Evolutionary conservation across 2,888 invertebrate species (phyloP).

Genomic region (Pimpla rufipes): DNA sequence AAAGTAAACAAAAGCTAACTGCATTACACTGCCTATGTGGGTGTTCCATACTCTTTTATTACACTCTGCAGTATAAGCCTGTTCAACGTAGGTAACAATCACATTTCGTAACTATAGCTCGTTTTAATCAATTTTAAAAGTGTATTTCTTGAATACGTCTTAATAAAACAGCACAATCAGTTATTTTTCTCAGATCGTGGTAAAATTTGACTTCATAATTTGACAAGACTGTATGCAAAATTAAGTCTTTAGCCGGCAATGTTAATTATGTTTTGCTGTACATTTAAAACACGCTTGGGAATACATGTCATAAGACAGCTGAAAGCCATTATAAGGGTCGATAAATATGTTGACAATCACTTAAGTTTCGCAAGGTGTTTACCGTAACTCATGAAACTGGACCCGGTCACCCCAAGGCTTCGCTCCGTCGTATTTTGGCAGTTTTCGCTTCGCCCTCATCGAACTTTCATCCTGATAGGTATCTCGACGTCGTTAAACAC

Average conservation of each 20-base stretch:
- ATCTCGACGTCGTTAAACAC: neutral
- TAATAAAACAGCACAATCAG: too few relatives aligned
- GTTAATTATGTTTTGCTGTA: neutral
- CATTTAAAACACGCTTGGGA: neutral
- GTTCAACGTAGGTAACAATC: too few relatives aligned
- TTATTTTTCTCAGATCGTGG: too few relatives aligned
- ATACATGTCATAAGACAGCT: neutral
- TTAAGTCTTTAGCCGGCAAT: neutral
- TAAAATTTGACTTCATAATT: too few relatives aligned
- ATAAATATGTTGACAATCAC: neutral
- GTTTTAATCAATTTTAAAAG: too few relatives aligned
- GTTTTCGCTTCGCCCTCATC: constrained; percentile 28
- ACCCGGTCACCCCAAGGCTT: constrained; percentile 25
- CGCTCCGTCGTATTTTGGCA: neutral
- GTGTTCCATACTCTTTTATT: too few relatives aligned
- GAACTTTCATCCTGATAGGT: constrained; percentile 30
- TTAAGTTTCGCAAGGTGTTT: constrained; percentile 7
- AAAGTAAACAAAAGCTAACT: too few relatives aligned
- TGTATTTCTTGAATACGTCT: too few relatives aligned
- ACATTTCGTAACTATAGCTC: too few relatives aligned
- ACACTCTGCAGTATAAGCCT: too few relatives aligned
- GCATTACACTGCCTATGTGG: too few relatives aligned
- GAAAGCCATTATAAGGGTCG: neutral
- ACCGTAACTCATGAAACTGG: constrained; percentile 40
- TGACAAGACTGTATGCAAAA: too few relatives aligned